Conservation (phyloP, 2,797 vertebrate species). For the Bucorvus abyssinicus region DNA sequence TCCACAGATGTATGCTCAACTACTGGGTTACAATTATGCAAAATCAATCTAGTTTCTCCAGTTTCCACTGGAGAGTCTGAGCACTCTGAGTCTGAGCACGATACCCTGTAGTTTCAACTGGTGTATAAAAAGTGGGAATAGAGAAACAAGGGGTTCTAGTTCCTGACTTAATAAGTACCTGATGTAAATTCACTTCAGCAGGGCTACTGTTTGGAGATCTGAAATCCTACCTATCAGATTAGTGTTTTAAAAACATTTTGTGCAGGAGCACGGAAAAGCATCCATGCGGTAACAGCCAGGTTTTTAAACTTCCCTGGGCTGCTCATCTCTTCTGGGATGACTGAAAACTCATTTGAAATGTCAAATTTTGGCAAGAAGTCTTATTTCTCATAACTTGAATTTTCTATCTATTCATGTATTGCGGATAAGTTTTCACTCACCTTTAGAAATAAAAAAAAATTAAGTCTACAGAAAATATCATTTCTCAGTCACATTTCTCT, state of each 20-base stretch:
- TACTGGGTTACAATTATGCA: neutral
- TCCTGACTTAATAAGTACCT: neutral
- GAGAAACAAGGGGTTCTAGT: neutral
- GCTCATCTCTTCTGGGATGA: neutral
- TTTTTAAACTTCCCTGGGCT: neutral
- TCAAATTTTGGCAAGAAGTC: neutral
- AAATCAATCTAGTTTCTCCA: neutral
- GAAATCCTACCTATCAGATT: neutral
- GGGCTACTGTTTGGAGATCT: neutral
- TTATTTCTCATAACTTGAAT: neutral
- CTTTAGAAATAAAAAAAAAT: neutral
- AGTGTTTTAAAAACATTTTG: neutral
- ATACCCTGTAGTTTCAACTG: neutral
- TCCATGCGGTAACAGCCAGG: neutral
- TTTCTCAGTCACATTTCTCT: too few species aligned
- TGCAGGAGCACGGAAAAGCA: neutral
- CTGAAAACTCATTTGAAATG: neutral
- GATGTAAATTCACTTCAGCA: neutral
- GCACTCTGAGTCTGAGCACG: neutral
- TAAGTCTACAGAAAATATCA: neutral
- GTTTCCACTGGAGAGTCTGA: neutral
- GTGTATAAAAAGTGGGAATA: neutral
- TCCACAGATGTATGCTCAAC: neutral
- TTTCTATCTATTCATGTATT: neutral
- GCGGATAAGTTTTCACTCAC: neutral